phyloP scores from a whole-genome alignment of 2,888 invertebrate genomes.

The Eurytoma adleriae region DNA sequence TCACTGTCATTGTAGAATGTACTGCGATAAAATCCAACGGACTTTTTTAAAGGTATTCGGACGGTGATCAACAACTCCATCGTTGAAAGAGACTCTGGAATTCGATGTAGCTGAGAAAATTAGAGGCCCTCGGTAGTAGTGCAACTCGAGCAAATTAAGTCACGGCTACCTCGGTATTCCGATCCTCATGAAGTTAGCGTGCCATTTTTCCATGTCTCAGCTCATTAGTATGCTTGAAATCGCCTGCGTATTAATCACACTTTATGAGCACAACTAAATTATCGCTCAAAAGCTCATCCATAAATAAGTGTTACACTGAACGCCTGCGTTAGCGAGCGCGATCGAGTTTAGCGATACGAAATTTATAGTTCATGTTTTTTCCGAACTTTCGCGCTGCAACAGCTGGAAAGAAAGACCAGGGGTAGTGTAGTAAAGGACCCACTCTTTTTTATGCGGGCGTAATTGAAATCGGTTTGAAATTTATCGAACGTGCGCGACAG shows the following conservation, averaged over 20 bases:
- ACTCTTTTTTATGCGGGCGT: neutral
- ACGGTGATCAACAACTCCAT: too few relatives aligned
- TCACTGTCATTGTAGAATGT: too few relatives aligned
- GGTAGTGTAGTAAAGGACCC: neutral
- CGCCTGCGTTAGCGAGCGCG: conserved; percentile 22
- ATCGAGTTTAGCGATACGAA: conserved; percentile 51
- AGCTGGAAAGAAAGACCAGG: neutral
- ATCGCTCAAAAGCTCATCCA: conserved; percentile 27
- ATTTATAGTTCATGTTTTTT: conserved; percentile 44
- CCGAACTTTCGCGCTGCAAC: conserved; percentile 40
- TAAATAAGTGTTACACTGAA: conserved; percentile 49
- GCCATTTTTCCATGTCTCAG: conserved; percentile 18
- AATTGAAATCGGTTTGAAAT: conserved; percentile 24
- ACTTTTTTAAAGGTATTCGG: too few relatives aligned
- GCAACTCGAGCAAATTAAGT: conserved; percentile 43
- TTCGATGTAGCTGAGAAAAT: neutral
- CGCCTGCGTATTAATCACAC: conserved; percentile 52
- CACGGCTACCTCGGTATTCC: neutral
- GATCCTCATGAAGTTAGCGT: too few relatives aligned
- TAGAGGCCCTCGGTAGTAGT: neutral
- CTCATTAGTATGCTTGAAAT: conserved; percentile 55
- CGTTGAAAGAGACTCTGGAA: neutral
- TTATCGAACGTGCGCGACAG: conserved; percentile 18
- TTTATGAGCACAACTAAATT: conserved; percentile 52
- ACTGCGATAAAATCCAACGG: too few relatives aligned